Evolutionary conservation across 2,888 invertebrate species (phyloP).

Genomic region (Chrysotoxum bicinctum): DNA sequence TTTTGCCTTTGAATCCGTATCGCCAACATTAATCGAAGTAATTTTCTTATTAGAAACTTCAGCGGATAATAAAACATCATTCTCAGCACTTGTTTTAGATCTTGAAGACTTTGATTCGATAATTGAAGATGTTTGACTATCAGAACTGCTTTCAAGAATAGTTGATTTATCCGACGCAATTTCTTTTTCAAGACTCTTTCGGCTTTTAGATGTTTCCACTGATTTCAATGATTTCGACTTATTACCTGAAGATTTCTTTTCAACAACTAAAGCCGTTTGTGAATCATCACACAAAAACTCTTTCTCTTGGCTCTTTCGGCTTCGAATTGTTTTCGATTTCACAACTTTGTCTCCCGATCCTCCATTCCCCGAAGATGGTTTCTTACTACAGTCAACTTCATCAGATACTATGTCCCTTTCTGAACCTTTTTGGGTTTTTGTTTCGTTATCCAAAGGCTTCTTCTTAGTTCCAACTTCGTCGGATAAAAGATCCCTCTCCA

Average conservation of each 20-base stretch:
- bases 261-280: neutral
- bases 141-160: neutral
- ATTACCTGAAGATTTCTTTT: neutral
- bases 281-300: neutral
- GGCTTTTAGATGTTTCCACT: neutral
- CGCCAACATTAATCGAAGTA: neutral
- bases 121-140: neutral
- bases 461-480: neutral
- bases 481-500: neutral
- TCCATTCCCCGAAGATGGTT: neutral
- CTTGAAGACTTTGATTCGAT: neutral
- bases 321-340: neutral
- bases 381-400: slow-evolving; percentile 12
- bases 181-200: slow-evolving; percentile 16
- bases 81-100: neutral
- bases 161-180: neutral
- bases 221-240: neutral
- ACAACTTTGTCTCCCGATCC: neutral
- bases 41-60: neutral
- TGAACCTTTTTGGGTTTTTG: neutral
- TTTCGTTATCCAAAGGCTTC: neutral
- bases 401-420: neutral
- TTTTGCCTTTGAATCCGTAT: neutral
- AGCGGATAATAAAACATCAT: neutral
- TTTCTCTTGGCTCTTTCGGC: slow-evolving; percentile 2